Percentiles rank a stretch among this genome's conserved stretches.
These are phyloP conservation scores for Pollenia amentaria DNA, from an alignment of 2,888 invertebrate species.

Conservation along the genomic window DNA sequence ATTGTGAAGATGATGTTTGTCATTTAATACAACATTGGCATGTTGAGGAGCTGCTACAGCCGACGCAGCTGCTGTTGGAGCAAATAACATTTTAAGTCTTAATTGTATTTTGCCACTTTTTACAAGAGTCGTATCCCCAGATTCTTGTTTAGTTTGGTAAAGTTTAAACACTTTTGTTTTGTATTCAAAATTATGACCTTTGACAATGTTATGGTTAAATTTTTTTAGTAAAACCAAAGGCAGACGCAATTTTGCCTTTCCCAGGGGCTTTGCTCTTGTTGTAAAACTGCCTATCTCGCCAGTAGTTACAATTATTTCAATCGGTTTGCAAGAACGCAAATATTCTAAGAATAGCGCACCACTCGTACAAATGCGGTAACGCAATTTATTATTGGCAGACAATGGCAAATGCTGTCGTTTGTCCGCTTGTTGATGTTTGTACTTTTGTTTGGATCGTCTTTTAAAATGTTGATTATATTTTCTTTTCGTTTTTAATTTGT, in stretches of 20 bases:
- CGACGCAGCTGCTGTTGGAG: slow-evolving; percentile 76
- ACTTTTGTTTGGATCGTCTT: slow-evolving; percentile 25
- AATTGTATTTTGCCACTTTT: slow-evolving; percentile 77
- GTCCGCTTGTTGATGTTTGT: slow-evolving; percentile 40
- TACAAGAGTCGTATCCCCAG: not conserved
- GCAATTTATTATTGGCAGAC: slow-evolving; percentile 76
- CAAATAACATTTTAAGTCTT: slow-evolving; percentile 80
- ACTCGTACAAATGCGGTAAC: slow-evolving; percentile 78
- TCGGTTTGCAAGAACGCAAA: slow-evolving; percentile 79
- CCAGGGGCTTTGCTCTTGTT: slow-evolving; percentile 69
- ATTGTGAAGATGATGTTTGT: slow-evolving; percentile 63
- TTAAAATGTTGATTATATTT: slow-evolving; percentile 41
- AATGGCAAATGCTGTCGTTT: slow-evolving; percentile 47
- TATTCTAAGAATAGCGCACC: slow-evolving; percentile 81
- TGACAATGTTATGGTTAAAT: slow-evolving; percentile 78
- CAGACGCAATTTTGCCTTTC: slow-evolving; percentile 75
- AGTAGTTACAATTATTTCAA: slow-evolving; percentile 76
- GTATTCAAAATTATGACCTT: slow-evolving; percentile 80
- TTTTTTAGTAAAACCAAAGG: slow-evolving; percentile 76
- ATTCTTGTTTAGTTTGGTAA: slow-evolving; percentile 74
- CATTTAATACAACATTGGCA: slow-evolving; percentile 58
- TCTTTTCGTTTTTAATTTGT: slow-evolving; percentile 59
- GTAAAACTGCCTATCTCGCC: slow-evolving; percentile 48
- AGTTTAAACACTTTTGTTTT: slow-evolving; percentile 81
- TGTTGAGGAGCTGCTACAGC: slow-evolving; percentile 69